A percentile compares a stretch with the other conserved stretches of the same genome.
Evolutionary conservation across 2,888 invertebrate genomes (phyloP).

Genomic region (Leptopilina myrica): DNA sequence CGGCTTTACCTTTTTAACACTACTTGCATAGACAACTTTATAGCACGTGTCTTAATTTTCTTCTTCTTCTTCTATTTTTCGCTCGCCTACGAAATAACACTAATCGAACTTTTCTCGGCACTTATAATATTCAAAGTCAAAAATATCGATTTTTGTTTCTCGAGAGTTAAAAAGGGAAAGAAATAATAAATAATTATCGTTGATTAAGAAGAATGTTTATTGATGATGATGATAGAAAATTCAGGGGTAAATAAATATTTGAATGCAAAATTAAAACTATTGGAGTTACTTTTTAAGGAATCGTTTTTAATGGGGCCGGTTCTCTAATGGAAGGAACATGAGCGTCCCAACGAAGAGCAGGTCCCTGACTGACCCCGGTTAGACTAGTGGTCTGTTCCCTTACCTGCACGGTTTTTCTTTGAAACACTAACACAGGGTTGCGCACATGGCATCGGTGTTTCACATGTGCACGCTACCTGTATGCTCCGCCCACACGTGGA

Average conservation of each 20-base stretch:
- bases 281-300: neutral
- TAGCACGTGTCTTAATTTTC: slow-evolving; percentile 3
- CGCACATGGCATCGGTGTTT: slow-evolving; percentile 47
- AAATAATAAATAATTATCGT: too few species aligned
- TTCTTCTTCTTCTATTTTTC: too few species aligned
- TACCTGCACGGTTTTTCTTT: slow-evolving; percentile 49
- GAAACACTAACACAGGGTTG: slow-evolving; percentile 50
- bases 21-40: neutral
- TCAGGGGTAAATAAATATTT: too few species aligned
- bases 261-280: too few species aligned
- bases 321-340: slow-evolving; percentile 35
- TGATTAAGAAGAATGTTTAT: too few species aligned
- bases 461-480: slow-evolving; percentile 43
- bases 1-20: neutral
- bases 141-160: neutral
- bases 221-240: too few species aligned
- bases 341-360: slow-evolving; percentile 52
- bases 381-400: slow-evolving; percentile 39
- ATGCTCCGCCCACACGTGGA: slow-evolving; percentile 52
- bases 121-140: too few species aligned
- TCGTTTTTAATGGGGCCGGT: neutral
- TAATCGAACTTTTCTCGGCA: too few species aligned
- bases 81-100: slow-evolving; percentile 2
- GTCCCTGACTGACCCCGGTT: slow-evolving; percentile 54
- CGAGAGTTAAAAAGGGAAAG: too few species aligned